These are phyloP conservation scores for Pristionchus japonicus DNA, from an alignment of 2,888 invertebrate species.

Conservation along the genomic window DNA sequence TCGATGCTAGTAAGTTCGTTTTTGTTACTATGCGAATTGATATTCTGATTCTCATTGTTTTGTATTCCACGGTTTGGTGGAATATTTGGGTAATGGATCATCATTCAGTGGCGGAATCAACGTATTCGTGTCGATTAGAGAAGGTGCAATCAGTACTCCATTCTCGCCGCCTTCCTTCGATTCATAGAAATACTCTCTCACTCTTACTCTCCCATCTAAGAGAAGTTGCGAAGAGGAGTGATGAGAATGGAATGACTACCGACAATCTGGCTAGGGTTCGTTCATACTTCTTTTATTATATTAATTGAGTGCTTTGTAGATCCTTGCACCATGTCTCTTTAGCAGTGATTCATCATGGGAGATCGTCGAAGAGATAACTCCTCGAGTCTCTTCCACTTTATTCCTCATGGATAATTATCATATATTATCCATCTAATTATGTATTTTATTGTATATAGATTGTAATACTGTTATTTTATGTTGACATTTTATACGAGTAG, in stretches of 20 bases:
- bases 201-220: constrained; percentile 9
- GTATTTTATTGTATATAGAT: neutral
- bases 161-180: constrained; percentile 33
- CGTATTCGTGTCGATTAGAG: neutral
- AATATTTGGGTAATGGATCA: too few relatives aligned
- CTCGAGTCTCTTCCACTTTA: constrained; percentile 8
- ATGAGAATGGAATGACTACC: constrained; percentile 38
- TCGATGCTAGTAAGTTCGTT: constrained; percentile 33
- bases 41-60: too few relatives aligned
- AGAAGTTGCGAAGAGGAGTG: constrained; percentile 12
- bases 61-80: too few relatives aligned
- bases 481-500: neutral
- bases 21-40: too few relatives aligned
- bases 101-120: neutral
- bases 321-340: constrained; percentile 34
- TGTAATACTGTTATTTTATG: neutral
- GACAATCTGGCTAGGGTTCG: constrained; percentile 15
- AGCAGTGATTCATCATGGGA: neutral
- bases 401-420: constrained; percentile 2
- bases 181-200: constrained; percentile 8
- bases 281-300: neutral
- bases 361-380: neutral
- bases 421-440: neutral
- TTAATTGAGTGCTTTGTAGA: neutral
- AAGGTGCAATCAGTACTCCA: constrained; percentile 24